Evolutionary conservation across 2,888 invertebrate genomes (phyloP), one percentile per base, ranked within the genome.

Genomic region (Cephus spinipes): DNA sequence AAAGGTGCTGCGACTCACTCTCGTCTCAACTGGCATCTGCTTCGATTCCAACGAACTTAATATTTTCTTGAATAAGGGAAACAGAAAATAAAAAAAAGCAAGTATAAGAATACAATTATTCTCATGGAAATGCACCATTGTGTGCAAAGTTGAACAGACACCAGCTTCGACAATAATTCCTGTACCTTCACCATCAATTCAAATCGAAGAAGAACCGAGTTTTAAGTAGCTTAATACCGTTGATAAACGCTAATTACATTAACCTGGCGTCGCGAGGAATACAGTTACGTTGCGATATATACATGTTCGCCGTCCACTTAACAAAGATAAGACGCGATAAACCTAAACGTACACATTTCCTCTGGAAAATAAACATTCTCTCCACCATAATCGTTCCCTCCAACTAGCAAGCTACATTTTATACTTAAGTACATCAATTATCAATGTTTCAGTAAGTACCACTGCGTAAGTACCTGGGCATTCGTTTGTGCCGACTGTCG

Each of bases 351-450:
- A 71, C 31, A 71, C 9, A 71, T 71, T 71, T 76, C 75, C 36
- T 78, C 73, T 55, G 78, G 76, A 78, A 75, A 78, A 77, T 34
- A 76, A 77, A 74, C 73, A 31, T 71, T 55, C 32, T 68, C 74
- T 74, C 76, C 36, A 31, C 69, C 74, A 74, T 76, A 74, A 76
- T 74, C 68, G 74, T 76, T 79, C 35, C 69, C 76, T 68, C 69
- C 73, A 79, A 74, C 35, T 33, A 34, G 55, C n/a, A 69, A 33
- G 68, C 31, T 36, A 55, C 55, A 23, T 55, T 55, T 55, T 81
- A 78, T 81, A 76, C 79, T 89, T 88, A 89, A 89, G 89, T 89
- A 89, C 89, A 87, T 87, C 79, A 84, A 85, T 86, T 85, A 82
- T 78, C 81, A 80, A 84, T 80, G 79, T 82, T 81, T 81, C 77